Evolutionary conservation across 2,888 invertebrate species (phyloP), one percentile per base, ranked within the genome.

Genomic region (Ecliptopera silaceata): DNA sequence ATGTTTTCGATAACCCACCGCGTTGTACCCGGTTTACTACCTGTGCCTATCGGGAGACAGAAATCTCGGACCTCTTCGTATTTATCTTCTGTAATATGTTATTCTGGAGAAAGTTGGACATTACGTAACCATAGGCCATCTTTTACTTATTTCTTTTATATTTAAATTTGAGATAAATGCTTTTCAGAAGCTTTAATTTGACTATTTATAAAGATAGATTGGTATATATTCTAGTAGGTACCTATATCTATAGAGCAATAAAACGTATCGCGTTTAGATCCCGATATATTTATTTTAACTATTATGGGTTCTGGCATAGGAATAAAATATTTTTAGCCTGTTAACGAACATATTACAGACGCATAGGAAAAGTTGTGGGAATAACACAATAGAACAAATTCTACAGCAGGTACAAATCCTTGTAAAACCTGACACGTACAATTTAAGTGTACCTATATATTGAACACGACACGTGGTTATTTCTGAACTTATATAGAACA

Each of bases 351-450:
- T 45, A 38, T n/a, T 55, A 45, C 53, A 56, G 57, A 56, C 54
- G 60, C 47, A 58, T 53, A 46, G 10, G 32, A 4, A 55, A 64
- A 42, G 36, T 48, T 57, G 53, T 48, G 56, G 59, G 50, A 48
- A 63, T 55, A 79, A 22, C 22, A 5, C 79, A 82, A 79, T 77
- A 68, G 73, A n/a, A n/a, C n/a, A 4, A 4, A 8, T 59, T 71
- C 74, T 72, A 76, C 67, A 70, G 75, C 86, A 88, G 86, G 86
- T 86, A 86, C 65, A 62, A 51, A 54, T 68, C 76, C 73, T 77
- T 74, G 80, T 78, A 81, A 74, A 84, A 85, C 82, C 82, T 85
- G 83, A 80, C 84, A 83, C 79, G 78, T 76, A 77, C 79, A 74
- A 74, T 73, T n/a, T n/a, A n/a, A 66, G 71, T 74, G 73, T 68